These are phyloP conservation scores for Leptopilina syphax DNA, from an alignment of 2,888 invertebrate species.

Conservation along the genomic window DNA sequence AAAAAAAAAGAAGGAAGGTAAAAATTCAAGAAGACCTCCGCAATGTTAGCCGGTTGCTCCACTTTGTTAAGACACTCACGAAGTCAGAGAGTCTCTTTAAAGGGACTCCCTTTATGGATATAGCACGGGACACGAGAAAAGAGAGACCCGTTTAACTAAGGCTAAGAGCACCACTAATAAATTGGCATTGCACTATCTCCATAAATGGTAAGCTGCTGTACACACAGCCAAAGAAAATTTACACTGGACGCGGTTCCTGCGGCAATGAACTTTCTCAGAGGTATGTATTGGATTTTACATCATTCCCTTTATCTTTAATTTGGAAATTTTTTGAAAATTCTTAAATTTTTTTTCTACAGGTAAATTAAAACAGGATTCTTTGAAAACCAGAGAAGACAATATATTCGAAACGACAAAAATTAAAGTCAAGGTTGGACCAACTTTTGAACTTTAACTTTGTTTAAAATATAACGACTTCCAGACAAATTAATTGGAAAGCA, in stretches of 20 bases:
- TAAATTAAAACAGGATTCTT: too few species aligned
- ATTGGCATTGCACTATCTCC: conserved; percentile 69
- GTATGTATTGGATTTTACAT: too few species aligned
- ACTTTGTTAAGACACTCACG: conserved; percentile 71
- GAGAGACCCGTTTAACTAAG: conserved; percentile 67
- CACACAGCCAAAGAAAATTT: conserved; percentile 64
- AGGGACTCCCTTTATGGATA: conserved; percentile 65
- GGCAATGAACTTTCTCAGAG: conserved; percentile 53
- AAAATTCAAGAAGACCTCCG: conserved; percentile 37
- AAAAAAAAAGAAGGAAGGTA: not conserved
- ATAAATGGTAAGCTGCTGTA: conserved; percentile 65
- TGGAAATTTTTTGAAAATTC: too few species aligned
- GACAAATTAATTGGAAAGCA: too few species aligned
- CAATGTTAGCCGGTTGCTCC: conserved; percentile 58
- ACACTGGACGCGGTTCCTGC: conserved; percentile 60
- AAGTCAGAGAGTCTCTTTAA: conserved; percentile 50
- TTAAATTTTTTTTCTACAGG: too few species aligned
- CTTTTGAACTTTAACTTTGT: too few species aligned
- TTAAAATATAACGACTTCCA: too few species aligned
- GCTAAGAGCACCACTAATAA: conserved; percentile 73
- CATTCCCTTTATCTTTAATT: too few species aligned
- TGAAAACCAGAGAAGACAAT: too few species aligned
- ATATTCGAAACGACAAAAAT: too few species aligned
- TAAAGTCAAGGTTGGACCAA: too few species aligned
- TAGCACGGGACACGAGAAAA: conserved; percentile 54